Base-by-base conservation (phyloP, 2,113 vertebrate genomes). In the Diadophis punctatus region DNA sequence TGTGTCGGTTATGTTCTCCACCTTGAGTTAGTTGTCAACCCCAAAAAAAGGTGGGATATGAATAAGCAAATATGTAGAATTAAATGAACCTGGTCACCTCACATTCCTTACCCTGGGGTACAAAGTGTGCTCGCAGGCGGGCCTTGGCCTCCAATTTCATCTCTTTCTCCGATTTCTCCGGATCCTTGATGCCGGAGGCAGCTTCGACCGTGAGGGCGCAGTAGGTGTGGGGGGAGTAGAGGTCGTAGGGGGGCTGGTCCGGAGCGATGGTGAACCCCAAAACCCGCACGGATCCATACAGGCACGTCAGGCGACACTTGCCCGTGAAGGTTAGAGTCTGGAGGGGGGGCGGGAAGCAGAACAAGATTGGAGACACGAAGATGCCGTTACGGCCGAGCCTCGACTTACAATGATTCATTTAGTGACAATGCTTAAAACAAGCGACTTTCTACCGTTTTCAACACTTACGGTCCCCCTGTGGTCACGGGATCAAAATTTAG, bases 241-340 rank as follows among this genome's bases (percentile, higher is more conserved):
- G 95, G 0, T 98, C 97, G 58, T 97, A 98, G 0, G 98, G 96
- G 94, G 98, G 98, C 95, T 99, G 98, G 25, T 98, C 98, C 63
- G 98, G 98, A 68, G 96, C 97, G 0, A 99, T 97, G 51, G 97
- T 98, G 94, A 98, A 98, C 1, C 99, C 99, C 93, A 98, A 95
- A 30, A 99, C 98, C 49, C 98, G 98, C n/a, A 99, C 98, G 0
- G 98, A 98, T 5, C 99, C 99, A 0, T 98, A 98, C 23, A 99
- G 96, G 95, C 99, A 99, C 0, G 98, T 98, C 96, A 99, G 84
- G 25, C 97, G 97, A 68, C 99, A 99, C 48, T 98, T 98, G 3
- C 99, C 99, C 0, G 97, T 97, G 60, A 99, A 99, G 89, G 98
- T 98, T 95, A 99, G 90, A 1, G 9, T 8, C 95, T 95, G 90